Conservation (phyloP, 2,113 vertebrate species). For the Lathamus discolor region DNA sequence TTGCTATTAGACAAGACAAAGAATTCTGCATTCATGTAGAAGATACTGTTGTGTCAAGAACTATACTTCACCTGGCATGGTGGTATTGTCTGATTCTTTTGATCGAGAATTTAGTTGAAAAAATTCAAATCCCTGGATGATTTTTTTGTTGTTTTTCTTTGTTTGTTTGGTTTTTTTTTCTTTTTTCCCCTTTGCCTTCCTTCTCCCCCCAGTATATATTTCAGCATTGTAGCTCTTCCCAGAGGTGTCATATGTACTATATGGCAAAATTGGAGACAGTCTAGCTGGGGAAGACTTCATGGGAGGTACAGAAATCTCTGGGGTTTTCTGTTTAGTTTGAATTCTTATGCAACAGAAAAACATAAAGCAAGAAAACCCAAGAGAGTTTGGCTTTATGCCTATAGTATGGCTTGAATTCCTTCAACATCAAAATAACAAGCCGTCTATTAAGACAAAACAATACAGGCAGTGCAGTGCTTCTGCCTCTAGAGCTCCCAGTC, state of each 20-base stretch:
- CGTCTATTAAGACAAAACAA: slow-evolving; percentile 37
- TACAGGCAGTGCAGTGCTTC: neutral
- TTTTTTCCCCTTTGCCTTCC: too few species aligned
- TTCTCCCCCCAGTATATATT: neutral
- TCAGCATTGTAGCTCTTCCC: neutral
- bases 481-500: slow-evolving; percentile 29
- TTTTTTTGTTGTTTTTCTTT: neutral
- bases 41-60: neutral
- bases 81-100: neutral
- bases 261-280: neutral
- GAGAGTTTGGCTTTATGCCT: slow-evolving; percentile 43
- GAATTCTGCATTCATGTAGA: neutral
- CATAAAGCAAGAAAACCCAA: slow-evolving; percentile 37
- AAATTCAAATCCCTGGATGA: neutral
- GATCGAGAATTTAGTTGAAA: neutral
- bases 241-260: neutral
- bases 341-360: neutral
- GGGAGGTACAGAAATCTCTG: neutral
- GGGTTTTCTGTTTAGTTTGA: slow-evolving; percentile 17
- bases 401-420: slow-evolving; percentile 45
- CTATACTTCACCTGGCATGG: neutral
- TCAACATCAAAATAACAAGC: slow-evolving; percentile 16
- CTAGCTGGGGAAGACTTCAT: neutral
- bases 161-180: neutral
- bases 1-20: neutral